Percentiles rank a stretch among this genome's conserved stretches.
Evolutionary conservation across 2,113 vertebrate genomes (phyloP).

Genomic region (Plectropomus leopardus): DNA sequence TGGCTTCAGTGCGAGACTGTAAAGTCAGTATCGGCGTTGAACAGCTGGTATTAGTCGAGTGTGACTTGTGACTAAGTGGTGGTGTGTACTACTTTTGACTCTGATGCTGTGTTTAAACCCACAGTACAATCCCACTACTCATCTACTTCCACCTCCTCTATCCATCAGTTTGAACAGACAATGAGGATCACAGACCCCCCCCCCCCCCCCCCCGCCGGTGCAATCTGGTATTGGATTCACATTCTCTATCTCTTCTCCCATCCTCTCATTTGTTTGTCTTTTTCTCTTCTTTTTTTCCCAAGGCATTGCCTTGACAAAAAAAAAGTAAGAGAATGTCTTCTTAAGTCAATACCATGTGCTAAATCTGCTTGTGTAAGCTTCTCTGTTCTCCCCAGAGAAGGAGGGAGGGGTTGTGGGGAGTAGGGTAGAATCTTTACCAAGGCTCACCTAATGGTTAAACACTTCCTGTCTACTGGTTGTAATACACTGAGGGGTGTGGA

Average conservation of each 20-base stretch:
- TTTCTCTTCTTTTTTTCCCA: slow-evolving; percentile 13
- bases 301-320: slow-evolving; percentile 45
- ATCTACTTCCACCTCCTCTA: slow-evolving; percentile 13
- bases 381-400: slow-evolving; percentile 41
- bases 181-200: slow-evolving; percentile 52
- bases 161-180: slow-evolving; percentile 47
- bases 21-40: neutral
- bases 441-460: slow-evolving; percentile 65
- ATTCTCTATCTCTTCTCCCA: slow-evolving; percentile 33
- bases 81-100: slow-evolving; percentile 32
- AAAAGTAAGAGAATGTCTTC: slow-evolving; percentile 48
- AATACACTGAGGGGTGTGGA: slow-evolving; percentile 32
- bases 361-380: slow-evolving; percentile 77
- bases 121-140: slow-evolving; percentile 28
- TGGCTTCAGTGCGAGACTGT: neutral
- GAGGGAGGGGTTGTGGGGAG: slow-evolving; percentile 2
- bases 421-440: slow-evolving; percentile 62
- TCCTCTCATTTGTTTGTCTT: slow-evolving; percentile 42
- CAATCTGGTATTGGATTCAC: slow-evolving; percentile 58
- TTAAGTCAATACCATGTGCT: slow-evolving; percentile 75
- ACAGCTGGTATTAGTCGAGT: neutral
- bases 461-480: slow-evolving; percentile 60
- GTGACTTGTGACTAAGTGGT: slow-evolving; percentile 6
- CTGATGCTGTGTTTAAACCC: slow-evolving; percentile 42
- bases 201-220: neutral